Conservation (phyloP, 2,888 invertebrate species). For the Campopleginae sp. region DNA sequence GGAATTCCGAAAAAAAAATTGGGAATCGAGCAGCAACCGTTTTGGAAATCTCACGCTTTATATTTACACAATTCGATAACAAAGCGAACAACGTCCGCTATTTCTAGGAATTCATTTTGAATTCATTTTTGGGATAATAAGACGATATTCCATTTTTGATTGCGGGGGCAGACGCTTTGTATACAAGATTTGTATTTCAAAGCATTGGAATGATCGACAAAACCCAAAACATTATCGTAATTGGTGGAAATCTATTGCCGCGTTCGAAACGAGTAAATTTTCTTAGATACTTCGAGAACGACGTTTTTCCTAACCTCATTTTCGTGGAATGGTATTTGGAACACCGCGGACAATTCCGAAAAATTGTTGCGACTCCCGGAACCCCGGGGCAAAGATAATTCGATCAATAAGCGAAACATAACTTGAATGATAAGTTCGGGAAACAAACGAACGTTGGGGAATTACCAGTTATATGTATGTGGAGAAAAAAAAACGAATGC, state of each 20-base stretch:
- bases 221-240: no score
- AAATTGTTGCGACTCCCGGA: neutral
- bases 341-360: neutral
- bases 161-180: no score
- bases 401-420: neutral
- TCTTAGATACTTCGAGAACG: neutral
- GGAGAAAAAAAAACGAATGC: conserved; percentile 18
- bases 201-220: no score
- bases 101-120: no score
- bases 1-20: no score
- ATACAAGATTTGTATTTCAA: no score
- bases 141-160: no score
- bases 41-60: no score
- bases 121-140: no score
- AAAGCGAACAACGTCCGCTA: no score
- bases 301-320: neutral
- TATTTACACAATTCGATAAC: no score
- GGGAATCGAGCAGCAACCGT: no score
- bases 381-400: neutral
- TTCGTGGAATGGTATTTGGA: neutral
- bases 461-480: conserved; percentile 46
- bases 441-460: conserved; percentile 52
- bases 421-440: conserved; percentile 22
- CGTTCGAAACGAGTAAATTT: neutral
- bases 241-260: neutral